Evolutionary conservation across 2,888 invertebrate species (phyloP).

Genomic region (Lithophane ornitopus): DNA sequence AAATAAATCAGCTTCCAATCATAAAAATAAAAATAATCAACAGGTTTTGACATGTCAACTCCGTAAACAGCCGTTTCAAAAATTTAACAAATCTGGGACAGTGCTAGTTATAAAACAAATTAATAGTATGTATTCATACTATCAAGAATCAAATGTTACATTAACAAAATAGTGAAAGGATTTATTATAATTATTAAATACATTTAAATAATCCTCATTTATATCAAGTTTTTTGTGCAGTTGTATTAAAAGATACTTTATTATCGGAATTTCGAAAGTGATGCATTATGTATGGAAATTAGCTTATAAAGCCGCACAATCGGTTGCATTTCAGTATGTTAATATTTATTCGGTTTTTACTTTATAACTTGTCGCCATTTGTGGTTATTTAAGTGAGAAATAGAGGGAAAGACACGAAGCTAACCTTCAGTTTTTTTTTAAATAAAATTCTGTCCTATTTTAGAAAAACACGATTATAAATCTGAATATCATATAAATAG

Average conservation of each 20-base stretch:
- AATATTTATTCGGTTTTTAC: slow-evolving; percentile 10
- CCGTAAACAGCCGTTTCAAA: neutral
- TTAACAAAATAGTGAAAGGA: slow-evolving; percentile 58
- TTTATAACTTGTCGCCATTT: neutral
- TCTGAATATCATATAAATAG: neutral
- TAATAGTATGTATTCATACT: slow-evolving; percentile 52
- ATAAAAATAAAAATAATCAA: neutral
- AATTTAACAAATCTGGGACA: slow-evolving; percentile 14
- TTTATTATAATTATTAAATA: slow-evolving; percentile 19
- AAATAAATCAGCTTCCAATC: neutral
- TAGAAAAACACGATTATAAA: neutral
- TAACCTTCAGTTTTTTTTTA: neutral
- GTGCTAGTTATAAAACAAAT: slow-evolving; percentile 15
- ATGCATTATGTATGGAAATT: slow-evolving; percentile 41
- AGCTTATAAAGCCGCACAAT: slow-evolving; percentile 13
- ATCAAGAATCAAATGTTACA: slow-evolving; percentile 33
- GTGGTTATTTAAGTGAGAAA: neutral
- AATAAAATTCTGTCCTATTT: neutral
- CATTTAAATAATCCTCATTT: slow-evolving; percentile 45
- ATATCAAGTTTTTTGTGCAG: slow-evolving; percentile 17
- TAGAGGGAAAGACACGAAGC: neutral
- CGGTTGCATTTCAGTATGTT: slow-evolving; percentile 15
- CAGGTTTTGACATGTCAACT: neutral
- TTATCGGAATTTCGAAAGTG: slow-evolving; percentile 54
- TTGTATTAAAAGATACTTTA: slow-evolving; percentile 35